These are phyloP conservation scores for Sciurus vulgaris DNA, from an alignment of 2,797 vertebrate genomes.

Conservation along the genomic window DNA sequence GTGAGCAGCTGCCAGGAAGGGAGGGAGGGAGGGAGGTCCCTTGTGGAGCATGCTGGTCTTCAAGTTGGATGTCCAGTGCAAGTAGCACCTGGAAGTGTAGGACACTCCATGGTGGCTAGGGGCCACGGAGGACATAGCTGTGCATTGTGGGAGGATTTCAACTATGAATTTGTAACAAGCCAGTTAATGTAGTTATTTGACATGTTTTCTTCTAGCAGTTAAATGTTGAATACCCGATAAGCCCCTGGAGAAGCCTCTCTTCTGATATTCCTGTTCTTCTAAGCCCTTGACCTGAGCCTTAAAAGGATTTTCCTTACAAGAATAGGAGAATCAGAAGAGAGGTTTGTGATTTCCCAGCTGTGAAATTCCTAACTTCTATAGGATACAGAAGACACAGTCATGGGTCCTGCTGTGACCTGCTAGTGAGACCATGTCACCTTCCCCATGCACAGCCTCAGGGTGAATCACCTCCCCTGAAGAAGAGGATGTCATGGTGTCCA, in stretches of 20 bases:
- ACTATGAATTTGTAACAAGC: not conserved
- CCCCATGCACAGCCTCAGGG: not conserved
- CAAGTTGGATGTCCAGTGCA: not conserved
- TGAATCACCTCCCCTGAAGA: not conserved
- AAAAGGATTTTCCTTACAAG: no score
- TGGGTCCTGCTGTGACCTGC: not conserved
- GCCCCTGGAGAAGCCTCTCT: not conserved
- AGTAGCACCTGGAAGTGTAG: not conserved
- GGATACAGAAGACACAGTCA: not conserved
- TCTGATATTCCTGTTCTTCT: not conserved
- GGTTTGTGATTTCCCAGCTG: not conserved
- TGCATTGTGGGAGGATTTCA: fast-evolving
- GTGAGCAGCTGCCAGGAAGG: not conserved
- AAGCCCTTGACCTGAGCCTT: not conserved
- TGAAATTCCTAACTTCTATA: not conserved
- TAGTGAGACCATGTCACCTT: not conserved
- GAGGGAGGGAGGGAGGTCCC: not conserved
- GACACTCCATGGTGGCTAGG: not conserved
- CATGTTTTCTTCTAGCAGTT: not conserved
- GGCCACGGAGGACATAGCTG: not conserved
- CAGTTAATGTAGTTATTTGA: not conserved
- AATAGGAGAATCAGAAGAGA: no score
- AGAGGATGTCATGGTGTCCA: not conserved
- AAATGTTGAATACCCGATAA: not conserved
- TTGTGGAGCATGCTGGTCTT: not conserved